Conservation (phyloP, 2,113 vertebrate species). For the Verasper variegatus region DNA sequence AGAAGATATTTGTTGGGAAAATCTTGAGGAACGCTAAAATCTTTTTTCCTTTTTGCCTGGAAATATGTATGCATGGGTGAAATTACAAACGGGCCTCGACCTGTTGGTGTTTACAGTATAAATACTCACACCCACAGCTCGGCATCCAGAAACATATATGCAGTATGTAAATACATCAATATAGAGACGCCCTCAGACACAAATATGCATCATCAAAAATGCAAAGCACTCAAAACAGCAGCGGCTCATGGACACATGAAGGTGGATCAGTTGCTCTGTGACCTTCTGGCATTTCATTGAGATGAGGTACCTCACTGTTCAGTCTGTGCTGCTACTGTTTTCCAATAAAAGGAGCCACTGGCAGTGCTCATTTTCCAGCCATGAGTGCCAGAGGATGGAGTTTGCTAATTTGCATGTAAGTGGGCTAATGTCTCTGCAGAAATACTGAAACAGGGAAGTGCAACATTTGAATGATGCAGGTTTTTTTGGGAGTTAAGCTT, state of each 20-base stretch:
- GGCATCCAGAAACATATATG: not conserved
- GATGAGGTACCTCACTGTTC: constrained; percentile 21
- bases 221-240: not conserved
- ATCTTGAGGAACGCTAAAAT: not conserved
- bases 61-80: not conserved
- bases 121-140: not conserved
- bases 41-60: not conserved
- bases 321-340: constrained; percentile 6
- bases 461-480: not conserved
- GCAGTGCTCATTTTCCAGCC: constrained; percentile 4
- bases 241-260: constrained; percentile 1
- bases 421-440: constrained; percentile 29
- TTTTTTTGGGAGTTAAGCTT: not conserved
- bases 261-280: constrained; percentile 18
- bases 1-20: too few species aligned
- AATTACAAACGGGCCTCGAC: not conserved
- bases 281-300: constrained; percentile 55
- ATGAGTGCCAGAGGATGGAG: constrained; percentile 10
- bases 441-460: not conserved
- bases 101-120: constrained; percentile 27
- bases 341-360: not conserved
- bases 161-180: not conserved
- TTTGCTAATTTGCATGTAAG: constrained; percentile 46
- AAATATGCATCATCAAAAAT: not conserved
- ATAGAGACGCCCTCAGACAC: not conserved